Evolutionary conservation across 1,140 invertebrate genomes (phyloP), one percentile per base, ranked within the genome.

Genomic region (Telenomus remus): DNA sequence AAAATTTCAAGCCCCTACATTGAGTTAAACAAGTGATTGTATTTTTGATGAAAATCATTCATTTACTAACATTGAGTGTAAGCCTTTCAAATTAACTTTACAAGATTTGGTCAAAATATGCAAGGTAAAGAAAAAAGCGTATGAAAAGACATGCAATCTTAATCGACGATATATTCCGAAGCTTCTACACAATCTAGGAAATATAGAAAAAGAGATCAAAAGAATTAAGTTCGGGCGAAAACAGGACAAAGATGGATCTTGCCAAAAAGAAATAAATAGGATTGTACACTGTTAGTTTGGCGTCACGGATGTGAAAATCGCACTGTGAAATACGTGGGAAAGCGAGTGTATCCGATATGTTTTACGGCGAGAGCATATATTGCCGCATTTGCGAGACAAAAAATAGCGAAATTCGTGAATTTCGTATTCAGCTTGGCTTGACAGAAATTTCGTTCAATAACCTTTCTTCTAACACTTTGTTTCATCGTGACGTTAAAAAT

Each of bases 221-320:
- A 16, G 34, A 48, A 56, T 5, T 19, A 39, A 27, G 6, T 27
- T 27, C 6, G 6, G 19, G 19, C 37, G 35, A 65, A 54, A 65
- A 73, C 33, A 16, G 37, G 55, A 60, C 54, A 65, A 73, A 73
- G 70, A 65, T 54, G 55, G 60, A 73, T 73, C 47, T 44, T 55
- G 54, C 46, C 14, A 16, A 19, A 49, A 54, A 53, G 70, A 65
- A 65, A 73, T 65, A 65, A 73, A 73, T 60, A 65, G 70, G 70
- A 73, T 73, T 73, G 55, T 65, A 10, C 49, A 33, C 54, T 54
- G 55, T 60, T 59, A 54, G 60, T 64, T 50, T 54, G 19, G 49
- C 55, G 65, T 69, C 65, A 69, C 59, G 68, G 68, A 71, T 60
- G 68, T 71, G 53, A 63, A 71, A 71, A 71, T 71, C 54, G 50